Evolutionary conservation across 2,888 invertebrate genomes (phyloP), one percentile per base, ranked within the genome.

Genomic region (Drosophila putrida): DNA sequence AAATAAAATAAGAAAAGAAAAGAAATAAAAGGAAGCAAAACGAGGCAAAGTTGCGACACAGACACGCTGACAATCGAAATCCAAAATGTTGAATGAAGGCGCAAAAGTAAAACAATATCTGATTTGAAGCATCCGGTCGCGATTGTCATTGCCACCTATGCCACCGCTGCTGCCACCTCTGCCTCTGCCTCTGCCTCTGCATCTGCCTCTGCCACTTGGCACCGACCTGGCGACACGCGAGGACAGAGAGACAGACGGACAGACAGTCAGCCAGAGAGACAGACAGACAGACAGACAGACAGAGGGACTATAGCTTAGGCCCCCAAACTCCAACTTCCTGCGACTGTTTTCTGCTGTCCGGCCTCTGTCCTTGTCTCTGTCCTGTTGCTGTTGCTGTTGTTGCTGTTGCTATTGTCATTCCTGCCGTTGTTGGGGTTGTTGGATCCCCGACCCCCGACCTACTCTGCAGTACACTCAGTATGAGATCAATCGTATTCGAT

Each of bases 41-140:
- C 27, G 31, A 49, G 33, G 33, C 41, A 72, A 64, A 73, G 71
- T 61, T 61, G 44, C 71, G 81, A 79, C 79, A 79, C 80, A 85
- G 85, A 82, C 82, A 82, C 81, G 82, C 85, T 85, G 82, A 83
- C 82, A 83, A 83, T 83, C 82, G 82, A 76, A 82, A 76, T 75
- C 71, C 80, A 72, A 85, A 82, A 82, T 79, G 75, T 82, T 87
- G 85, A 85, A 82, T 85, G 83, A 85, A 82, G 84, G 87, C 87
- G 82, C 83, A 83, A 82, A 51, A 85, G 85, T 80, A 88, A 85
- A 89, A 90, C 78, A 90, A 90, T 91, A 91, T 91, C 91, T 90
- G 91, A 91, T 92, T 90, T 91, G 91, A 90, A 84, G 91, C 91
- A 92, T 91, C 91, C 91, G 91, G 91, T 92, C 90, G 91, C 90